Conservation (phyloP, 2,113 vertebrate genomes). For the Bothrops jararaca region DNA sequence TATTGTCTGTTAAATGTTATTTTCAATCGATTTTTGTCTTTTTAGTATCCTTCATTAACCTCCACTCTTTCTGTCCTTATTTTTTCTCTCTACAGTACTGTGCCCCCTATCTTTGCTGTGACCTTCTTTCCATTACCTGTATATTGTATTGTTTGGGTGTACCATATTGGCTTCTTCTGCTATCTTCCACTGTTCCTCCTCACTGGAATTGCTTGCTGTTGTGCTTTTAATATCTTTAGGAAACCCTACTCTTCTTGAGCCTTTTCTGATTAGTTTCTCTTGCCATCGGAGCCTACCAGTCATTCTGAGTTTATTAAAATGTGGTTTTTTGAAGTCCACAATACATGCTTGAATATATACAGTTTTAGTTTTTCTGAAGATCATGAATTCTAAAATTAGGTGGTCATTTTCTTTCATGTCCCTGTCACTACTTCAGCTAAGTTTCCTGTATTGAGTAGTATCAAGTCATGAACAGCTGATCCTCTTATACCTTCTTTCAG, state of each 20-base stretch:
- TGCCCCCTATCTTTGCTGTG: neutral
- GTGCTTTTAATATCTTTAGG: neutral
- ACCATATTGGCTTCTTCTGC: neutral
- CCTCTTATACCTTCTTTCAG: neutral
- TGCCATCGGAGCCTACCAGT: neutral
- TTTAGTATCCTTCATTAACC: neutral
- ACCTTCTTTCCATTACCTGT: neutral
- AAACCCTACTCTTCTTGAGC: neutral
- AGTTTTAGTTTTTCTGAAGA: neutral
- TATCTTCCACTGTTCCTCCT: neutral
- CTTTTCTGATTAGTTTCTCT: neutral
- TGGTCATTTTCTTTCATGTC: neutral
- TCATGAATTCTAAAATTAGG: neutral
- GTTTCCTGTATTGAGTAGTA: neutral
- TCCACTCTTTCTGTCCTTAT: neutral
- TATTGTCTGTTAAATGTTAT: neutral
- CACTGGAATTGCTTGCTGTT: neutral
- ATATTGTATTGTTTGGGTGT: neutral
- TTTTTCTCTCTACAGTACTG: neutral
- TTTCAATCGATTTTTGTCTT: neutral
- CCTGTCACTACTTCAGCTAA: neutral
- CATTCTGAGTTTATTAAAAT: neutral
- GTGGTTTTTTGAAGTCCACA: neutral
- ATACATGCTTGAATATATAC: neutral
- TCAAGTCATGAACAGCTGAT: neutral